phyloP scores from a whole-genome alignment of 1,140 invertebrate genomes.

The Caenorhabditis latens region DNA sequence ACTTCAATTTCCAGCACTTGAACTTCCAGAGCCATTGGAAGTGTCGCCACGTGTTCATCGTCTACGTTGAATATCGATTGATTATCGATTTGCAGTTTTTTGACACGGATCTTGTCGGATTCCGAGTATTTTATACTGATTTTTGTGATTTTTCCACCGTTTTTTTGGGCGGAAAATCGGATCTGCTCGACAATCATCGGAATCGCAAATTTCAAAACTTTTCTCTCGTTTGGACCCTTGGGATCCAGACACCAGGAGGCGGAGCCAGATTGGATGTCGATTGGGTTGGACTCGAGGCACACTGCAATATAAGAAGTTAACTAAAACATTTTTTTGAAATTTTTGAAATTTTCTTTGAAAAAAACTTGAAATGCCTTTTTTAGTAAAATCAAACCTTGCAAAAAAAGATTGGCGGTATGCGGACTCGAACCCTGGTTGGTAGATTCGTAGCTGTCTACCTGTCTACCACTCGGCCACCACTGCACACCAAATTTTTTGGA shows the following conservation, averaged over 20 bases:
- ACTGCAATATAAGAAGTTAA: not conserved
- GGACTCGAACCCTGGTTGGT: no score
- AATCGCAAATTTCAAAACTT: conserved; percentile 63
- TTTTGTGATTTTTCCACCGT: conserved; percentile 18
- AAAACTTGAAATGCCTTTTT: no score
- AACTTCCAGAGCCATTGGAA: conserved; percentile 91
- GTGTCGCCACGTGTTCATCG: conserved; percentile 86
- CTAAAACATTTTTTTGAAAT: not conserved
- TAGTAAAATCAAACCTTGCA: no score
- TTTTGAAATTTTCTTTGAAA: no score
- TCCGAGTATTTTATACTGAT: conserved; percentile 46
- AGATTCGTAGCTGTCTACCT: no score
- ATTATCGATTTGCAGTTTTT: conserved; percentile 35
- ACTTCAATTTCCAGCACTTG: conserved; percentile 88
- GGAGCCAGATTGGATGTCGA: conserved; percentile 2
- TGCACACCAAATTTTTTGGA: no score
- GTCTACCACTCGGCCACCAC: no score
- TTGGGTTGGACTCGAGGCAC: conserved; percentile 43
- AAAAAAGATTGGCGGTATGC: no score
- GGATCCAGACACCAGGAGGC: not conserved
- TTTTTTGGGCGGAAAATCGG: not conserved
- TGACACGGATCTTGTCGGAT: not conserved
- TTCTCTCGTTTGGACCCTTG: not conserved
- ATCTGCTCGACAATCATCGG: conserved; percentile 74
- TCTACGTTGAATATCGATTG: conserved; percentile 25